Conservation (phyloP, 2,113 vertebrate species). For the Etheostoma cragini region DNA sequence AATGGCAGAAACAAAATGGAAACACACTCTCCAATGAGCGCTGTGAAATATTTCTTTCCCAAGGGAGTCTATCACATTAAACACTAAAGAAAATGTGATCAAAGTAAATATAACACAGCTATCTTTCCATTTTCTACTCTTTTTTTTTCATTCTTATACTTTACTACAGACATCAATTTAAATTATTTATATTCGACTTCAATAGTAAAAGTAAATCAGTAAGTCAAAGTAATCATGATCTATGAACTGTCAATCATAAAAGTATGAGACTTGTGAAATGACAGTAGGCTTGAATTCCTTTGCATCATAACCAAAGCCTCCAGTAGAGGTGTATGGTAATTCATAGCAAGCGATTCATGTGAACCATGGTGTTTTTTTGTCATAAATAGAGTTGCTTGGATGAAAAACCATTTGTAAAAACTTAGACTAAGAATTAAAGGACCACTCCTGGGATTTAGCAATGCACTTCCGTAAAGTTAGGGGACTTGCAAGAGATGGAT, state of each 20-base stretch:
- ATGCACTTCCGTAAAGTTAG: neutral
- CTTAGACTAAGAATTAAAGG: slow-evolving; percentile 3
- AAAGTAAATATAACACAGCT: neutral
- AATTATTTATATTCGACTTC: neutral
- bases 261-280: neutral
- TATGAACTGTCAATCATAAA: neutral
- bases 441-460: neutral
- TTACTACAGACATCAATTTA: neutral
- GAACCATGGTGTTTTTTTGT: neutral
- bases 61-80: neutral
- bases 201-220: too few species aligned
- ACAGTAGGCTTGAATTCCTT: slow-evolving; percentile 34
- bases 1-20: slow-evolving; percentile 42
- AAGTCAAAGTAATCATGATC: neutral
- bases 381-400: too few species aligned
- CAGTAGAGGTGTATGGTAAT: neutral
- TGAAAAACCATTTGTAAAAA: neutral
- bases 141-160: neutral
- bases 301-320: slow-evolving; percentile 43
- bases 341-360: neutral
- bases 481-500: neutral
- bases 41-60: neutral
- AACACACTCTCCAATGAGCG: slow-evolving; percentile 8
- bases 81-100: neutral
- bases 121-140: neutral